Evolutionary conservation across 2,113 vertebrate genomes (phyloP).

Genomic region (Perca flavescens): DNA sequence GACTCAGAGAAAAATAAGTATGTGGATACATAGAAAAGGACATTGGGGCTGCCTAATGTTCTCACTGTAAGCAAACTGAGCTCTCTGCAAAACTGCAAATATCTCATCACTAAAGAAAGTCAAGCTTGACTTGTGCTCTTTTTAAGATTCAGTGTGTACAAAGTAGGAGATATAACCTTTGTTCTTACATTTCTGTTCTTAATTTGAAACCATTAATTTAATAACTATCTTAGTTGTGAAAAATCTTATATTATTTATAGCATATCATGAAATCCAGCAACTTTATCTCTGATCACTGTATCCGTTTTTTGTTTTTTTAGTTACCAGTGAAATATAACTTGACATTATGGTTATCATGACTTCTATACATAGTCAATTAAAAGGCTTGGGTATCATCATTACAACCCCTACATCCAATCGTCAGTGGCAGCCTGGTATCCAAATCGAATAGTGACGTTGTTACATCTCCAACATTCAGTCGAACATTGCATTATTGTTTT

Average conservation of each 20-base stretch:
- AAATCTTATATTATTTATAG: not conserved
- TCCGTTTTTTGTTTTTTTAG: not conserved
- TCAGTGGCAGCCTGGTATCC: not conserved
- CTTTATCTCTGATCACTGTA: not conserved
- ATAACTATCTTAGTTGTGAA: not conserved
- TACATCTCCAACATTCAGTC: too few species aligned
- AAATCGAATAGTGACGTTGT: too few species aligned
- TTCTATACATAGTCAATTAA: not conserved
- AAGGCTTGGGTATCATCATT: not conserved
- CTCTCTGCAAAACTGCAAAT: slow-evolving; percentile 4
- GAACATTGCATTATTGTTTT: too few species aligned
- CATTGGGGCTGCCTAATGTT: not conserved
- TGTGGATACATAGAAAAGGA: not conserved
- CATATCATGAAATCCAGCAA: not conserved
- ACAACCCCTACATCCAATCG: not conserved
- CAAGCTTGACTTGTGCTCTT: not conserved
- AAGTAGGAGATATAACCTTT: too few species aligned
- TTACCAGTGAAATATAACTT: not conserved
- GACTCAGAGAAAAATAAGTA: not conserved
- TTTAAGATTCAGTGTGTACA: not conserved
- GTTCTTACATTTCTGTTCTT: not conserved
- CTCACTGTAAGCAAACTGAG: slow-evolving; percentile 8
- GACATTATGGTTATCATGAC: not conserved
- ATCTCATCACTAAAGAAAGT: not conserved
- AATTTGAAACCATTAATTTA: not conserved